A percentile compares a stretch with the other conserved stretches of the same genome.
phyloP scores from a whole-genome alignment of 1,140 invertebrate genomes.

The Manduca sexta region DNA sequence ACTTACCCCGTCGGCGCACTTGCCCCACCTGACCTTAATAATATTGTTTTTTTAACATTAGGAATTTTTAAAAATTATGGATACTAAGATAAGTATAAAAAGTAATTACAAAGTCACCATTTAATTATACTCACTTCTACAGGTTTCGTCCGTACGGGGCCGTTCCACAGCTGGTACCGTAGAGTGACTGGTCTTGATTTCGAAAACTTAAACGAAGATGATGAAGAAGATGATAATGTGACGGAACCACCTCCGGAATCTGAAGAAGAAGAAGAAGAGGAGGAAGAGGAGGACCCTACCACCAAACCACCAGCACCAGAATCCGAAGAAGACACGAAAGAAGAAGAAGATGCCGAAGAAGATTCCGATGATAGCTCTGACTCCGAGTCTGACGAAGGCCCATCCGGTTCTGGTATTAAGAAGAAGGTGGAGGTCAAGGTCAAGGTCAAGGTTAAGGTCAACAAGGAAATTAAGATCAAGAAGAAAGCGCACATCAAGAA shows the following conservation, averaged over 20 bases:
- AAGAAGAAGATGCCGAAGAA: constrained; percentile 20
- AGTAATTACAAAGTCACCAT: no score
- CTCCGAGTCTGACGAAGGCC: constrained; percentile 23
- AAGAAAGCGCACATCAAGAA: constrained; percentile 13
- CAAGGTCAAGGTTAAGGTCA: constrained; percentile 47
- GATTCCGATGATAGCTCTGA: constrained; percentile 27
- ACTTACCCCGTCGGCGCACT: no score
- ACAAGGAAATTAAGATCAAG: constrained; percentile 30
- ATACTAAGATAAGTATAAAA: no score
- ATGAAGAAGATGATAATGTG: no score
- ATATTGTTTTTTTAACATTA: no score
- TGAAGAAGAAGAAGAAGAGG: constrained; percentile 1
- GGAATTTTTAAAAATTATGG: no score
- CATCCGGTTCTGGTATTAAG: constrained; percentile 35
- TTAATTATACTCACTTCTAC: no score
- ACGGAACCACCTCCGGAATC: constrained; percentile 2
- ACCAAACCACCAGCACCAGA: constrained; percentile 1
- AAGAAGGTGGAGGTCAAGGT: constrained; percentile 52
- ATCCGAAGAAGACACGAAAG: constrained; percentile 16
- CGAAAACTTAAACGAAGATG: constrained; percentile 34
- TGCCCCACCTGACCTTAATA: no score
- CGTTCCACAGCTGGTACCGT: constrained; percentile 43
- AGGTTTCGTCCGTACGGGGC: constrained; percentile 52
- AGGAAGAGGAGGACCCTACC: constrained; percentile 2
- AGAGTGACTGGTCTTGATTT: constrained; percentile 46